Percentiles rank a stretch among this genome's conserved stretches.
Conservation (phyloP, 1,140 invertebrate species). For the Hermatobates lingyangjiaoensis region DNA sequence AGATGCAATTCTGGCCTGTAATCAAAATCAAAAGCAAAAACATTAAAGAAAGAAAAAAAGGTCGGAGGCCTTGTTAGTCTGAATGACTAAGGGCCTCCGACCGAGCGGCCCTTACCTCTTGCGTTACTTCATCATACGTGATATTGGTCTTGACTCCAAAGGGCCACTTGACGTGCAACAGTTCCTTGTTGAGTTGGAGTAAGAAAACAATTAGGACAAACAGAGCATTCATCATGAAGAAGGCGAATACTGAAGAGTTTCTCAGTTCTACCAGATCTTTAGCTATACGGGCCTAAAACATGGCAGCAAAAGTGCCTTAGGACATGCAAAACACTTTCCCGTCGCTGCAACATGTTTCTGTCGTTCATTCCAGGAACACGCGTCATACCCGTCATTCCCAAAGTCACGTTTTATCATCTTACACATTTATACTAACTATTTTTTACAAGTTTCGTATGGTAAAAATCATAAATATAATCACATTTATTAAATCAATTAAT, state of each 20-base stretch:
- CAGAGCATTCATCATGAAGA: conserved; percentile 94
- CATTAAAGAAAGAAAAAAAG: conserved; percentile 5
- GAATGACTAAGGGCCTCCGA: not conserved
- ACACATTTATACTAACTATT: no score
- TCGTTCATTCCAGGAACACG: no score
- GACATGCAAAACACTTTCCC: no score
- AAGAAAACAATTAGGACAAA: conserved; percentile 96
- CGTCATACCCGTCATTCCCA: no score
- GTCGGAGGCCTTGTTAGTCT: not conserved
- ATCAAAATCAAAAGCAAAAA: conserved; percentile 22
- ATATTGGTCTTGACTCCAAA: conserved; percentile 85
- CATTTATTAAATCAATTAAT: no score
- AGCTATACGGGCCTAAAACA: conserved; percentile 63
- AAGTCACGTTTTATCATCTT: no score
- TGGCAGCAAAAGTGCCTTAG: no score
- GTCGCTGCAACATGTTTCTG: no score
- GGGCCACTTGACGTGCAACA: conserved; percentile 82
- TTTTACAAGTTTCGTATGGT: no score
- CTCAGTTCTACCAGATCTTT: conserved; percentile 78
- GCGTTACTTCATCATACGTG: conserved; percentile 64
- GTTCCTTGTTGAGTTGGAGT: conserved; percentile 89
- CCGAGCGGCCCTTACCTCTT: conserved; percentile 88
- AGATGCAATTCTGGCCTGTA: conserved; percentile 64
- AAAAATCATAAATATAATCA: no score
- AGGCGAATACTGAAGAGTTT: conserved; percentile 84